Base-by-base conservation (phyloP, 2,888 invertebrate species). In the Cistogaster globosa region DNA sequence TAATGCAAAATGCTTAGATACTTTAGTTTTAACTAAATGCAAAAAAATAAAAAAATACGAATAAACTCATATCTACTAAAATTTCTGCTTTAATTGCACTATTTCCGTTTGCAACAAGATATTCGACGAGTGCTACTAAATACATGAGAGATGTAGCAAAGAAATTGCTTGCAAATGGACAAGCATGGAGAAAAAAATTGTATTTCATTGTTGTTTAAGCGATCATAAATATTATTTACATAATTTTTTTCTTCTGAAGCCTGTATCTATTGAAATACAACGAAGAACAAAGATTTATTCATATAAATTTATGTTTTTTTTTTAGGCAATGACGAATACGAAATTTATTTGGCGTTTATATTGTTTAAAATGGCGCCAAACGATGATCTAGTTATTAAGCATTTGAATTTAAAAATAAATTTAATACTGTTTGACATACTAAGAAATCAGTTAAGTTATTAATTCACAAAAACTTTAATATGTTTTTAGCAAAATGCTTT, bases 41-140 rank as follows among this genome's bases (percentile, higher is more conserved):
- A 69, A 55, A 67, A 12, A 68, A 74, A 78, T 18, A 57, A 57
- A 45, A 45, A 42, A 57, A 75, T 22, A 45, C 58, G 1, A 68
- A 58, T 48, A 16, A 71, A 51, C 58, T 77, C 55, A 22, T 75
- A 83, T 83, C 74, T 76, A 77, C 88, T 88, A 83, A 88, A 89
- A 88, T 88, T 87, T 88, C 87, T 88, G 89, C 88, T 89, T 91
- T 89, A 91, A 89, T 90, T 91, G 90, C 89, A 88, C 88, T 83
- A 89, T 89, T 91, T 90, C 91, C 90, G 90, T 86, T 85, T 88
- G 88, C 88, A 88, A 89, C 90, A 89, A 91, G 90, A 90, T 90
- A 90, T 77, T 76, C 42, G 65, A 83, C 76, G 82, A 82, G 82
- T 65, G 71, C 71, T 71, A 76, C 58, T 69, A 63, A 26, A 57